Base-by-base conservation (phyloP, 2,797 vertebrate genomes). In the Schizopygopsis pylzovi region DNA sequence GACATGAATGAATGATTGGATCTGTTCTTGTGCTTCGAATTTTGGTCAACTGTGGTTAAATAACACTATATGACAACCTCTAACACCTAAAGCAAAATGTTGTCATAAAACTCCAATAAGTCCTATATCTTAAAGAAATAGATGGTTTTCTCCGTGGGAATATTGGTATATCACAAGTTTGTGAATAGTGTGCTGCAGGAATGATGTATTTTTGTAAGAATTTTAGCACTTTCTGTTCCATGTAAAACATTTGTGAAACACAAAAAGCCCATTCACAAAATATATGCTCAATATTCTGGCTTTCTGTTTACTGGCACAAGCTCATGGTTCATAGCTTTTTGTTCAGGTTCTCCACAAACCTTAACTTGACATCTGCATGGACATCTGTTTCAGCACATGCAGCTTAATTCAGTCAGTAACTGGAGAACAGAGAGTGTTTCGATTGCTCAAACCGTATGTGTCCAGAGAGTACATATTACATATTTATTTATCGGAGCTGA, bases 331-430 rank as follows among this genome's bases (percentile, higher is more conserved):
- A 84, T 20, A 11, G 77, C 22, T 18, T 65, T 45, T 33, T 75
- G 16, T 63, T 37, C 25, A 47, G 28, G 49, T 67, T 65, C n/a
- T 78, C 11, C 76, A 39, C 37, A 54, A 54, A 70, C 47, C 25
- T 56, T 0, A 81, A 33, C 25, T 82, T 71, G 49, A 43, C 49
- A 41, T 41, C 22, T 83, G n/a, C 41, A 72, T 25, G 49, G 67
- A 72, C 39, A 25, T 82, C 67, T 72, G 67, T 56, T 56, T 81
- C 12, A 54, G 65, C 65, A 71, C 37, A 28, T 43, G 49, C 49
- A 56, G n/a, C 33, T 81, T 70, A 25, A 43, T 43, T 82, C 49
- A 72, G 37, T 56, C n/a, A 28, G 20, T 49, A 41, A 59, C 39
- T 45, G 0, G 0, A 56, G 41, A 63, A 6, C 15, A 45, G 4